Percentiles rank a stretch among this genome's conserved stretches.
Evolutionary conservation across 2,797 vertebrate genomes (phyloP).

Genomic region (Myripristis jacobus): DNA sequence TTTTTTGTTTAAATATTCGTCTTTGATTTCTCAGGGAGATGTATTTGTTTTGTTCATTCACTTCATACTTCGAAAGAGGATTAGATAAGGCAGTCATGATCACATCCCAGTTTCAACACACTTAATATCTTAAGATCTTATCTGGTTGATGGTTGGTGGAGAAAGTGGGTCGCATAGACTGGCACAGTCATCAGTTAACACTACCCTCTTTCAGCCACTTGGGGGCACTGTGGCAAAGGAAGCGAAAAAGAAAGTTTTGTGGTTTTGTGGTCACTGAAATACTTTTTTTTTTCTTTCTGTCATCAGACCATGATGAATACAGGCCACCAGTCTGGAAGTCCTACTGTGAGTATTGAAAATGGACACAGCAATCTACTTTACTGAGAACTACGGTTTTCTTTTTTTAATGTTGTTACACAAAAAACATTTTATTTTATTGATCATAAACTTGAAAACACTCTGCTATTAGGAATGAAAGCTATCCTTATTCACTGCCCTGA

Average conservation of each 20-base stretch:
- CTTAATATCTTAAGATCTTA: not conserved
- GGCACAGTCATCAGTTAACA: not conserved
- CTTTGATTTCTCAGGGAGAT: too few species aligned
- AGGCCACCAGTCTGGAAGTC: constrained; percentile 83
- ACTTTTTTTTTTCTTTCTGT: constrained; percentile 16
- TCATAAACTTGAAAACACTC: not conserved
- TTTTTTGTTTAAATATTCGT: too few species aligned
- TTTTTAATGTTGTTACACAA: not conserved
- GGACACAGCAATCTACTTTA: not conserved
- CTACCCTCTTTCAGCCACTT: constrained; percentile 40
- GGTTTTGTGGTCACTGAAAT: not conserved
- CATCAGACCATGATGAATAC: constrained; percentile 82
- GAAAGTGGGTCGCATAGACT: not conserved
- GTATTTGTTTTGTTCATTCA: too few species aligned
- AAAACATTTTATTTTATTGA: not conserved
- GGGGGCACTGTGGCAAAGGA: constrained; percentile 37
- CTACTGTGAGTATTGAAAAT: constrained; percentile 73
- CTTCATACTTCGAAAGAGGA: too few species aligned
- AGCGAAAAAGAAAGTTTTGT: not conserved
- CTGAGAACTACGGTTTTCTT: too few species aligned
- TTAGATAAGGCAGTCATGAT: not conserved
- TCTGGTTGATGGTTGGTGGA: not conserved
- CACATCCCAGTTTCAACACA: not conserved
- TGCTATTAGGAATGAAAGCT: not conserved
- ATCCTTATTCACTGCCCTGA: not conserved